These are phyloP conservation scores for Drosophila anomalata DNA, from an alignment of 2,888 invertebrate species.

Conservation along the genomic window DNA sequence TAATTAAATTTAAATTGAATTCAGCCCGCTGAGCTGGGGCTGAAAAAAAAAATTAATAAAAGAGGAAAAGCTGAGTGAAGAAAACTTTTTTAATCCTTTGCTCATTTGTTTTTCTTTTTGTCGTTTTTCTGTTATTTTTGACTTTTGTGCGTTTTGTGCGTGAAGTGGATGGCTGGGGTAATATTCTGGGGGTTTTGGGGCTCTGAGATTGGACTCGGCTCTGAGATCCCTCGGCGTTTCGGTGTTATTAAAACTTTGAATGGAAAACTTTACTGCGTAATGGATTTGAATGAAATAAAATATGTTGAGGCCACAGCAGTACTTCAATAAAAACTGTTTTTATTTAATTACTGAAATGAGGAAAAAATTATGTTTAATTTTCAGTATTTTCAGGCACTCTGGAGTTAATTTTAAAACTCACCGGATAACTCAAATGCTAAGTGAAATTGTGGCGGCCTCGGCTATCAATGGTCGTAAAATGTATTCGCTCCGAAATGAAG, in stretches of 20 bases:
- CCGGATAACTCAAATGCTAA: background rate
- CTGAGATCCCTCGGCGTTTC: conserved; percentile 22
- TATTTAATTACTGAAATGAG: conserved; percentile 22
- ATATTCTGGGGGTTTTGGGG: background rate
- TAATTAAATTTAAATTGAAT: conserved; percentile 76
- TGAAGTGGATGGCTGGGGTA: conserved; percentile 11
- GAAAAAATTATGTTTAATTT: background rate
- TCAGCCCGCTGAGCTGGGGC: conserved; percentile 29
- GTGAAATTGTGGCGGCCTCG: background rate
- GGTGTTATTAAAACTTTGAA: conserved; percentile 64
- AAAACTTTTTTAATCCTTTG: conserved; percentile 72
- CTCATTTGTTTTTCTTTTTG: conserved; percentile 58
- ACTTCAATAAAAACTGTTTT: conserved; percentile 22
- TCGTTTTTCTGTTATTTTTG: conserved; percentile 11
- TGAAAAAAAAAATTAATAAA: conserved; percentile 19
- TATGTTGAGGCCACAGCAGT: conserved; percentile 23
- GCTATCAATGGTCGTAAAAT: conserved; percentile 44
- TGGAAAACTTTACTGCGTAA: conserved; percentile 60
- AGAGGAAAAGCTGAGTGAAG: conserved; percentile 22
- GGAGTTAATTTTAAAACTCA: background rate
- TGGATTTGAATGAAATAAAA: conserved; percentile 51
- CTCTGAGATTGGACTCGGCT: background rate
- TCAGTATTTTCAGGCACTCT: background rate
- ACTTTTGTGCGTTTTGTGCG: conserved; percentile 30
- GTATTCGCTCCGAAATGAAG: conserved; percentile 52